Percentiles rank a stretch among this genome's conserved stretches.
These are phyloP conservation scores for Ptychadena robeensis DNA, from an alignment of 2,797 vertebrate species.

Conservation along the genomic window DNA sequence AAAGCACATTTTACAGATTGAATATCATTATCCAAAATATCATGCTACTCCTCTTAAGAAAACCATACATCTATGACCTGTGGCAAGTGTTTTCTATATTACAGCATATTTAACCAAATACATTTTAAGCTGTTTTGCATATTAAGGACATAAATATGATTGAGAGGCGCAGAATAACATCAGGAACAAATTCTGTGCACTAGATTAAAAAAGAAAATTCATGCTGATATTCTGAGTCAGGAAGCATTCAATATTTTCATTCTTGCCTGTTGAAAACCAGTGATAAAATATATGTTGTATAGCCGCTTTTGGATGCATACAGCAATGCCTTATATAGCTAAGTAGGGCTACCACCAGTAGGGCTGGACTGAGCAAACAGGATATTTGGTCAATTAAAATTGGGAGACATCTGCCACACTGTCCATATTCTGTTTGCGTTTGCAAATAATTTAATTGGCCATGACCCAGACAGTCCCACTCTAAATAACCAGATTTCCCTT, in stretches of 20 bases:
- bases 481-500: no score
- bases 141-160: slow-evolving; percentile 17
- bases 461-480: no score
- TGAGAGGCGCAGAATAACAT: background rate
- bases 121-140: slow-evolving; percentile 16
- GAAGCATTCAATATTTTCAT: background rate
- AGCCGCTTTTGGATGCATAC: background rate
- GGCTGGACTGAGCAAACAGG: no score
- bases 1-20: slow-evolving; percentile 8
- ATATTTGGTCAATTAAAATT: no score
- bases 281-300: background rate
- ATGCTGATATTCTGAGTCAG: background rate
- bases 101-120: slow-evolving; percentile 6
- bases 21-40: slow-evolving; percentile 17
- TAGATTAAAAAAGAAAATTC: background rate
- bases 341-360: no score
- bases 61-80: slow-evolving; percentile 2
- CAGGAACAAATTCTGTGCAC: background rate
- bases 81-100: slow-evolving; percentile 12
- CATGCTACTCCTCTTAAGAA: background rate
- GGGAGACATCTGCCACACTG: no score
- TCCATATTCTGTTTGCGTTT: no score
- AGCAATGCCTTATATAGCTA: no score
- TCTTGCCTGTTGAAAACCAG: background rate
- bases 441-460: no score